Base-by-base conservation (phyloP, 1,140 invertebrate genomes). In the Dreissena rostriformis region DNA sequence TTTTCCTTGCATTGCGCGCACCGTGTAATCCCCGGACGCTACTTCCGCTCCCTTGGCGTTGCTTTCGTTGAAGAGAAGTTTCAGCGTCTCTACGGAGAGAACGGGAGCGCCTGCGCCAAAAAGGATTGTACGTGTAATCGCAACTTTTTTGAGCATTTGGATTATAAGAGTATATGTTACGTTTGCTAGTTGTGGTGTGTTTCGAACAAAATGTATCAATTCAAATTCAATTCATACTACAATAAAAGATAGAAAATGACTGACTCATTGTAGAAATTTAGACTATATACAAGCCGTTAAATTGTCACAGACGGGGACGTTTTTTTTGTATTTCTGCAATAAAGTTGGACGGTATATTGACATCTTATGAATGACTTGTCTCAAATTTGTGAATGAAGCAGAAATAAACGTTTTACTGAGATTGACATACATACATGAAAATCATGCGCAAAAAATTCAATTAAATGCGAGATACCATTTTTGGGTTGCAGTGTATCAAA, bases 11-110 rank as follows among this genome's bases (percentile, higher is more conserved):
- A 65, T 53, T 0, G 61, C 67, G 15, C 28, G 53, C 7, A 77
- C 29, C 4, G 55, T 61, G 53, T 84, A 77, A 10, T 84, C 82
- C 15, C 73, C 76, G 28, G 11, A 15, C 0, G 53, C 29, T 10
- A 65, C 14, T 24, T 71, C 75, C n/a, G 68, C 75, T 19, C 67
- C 67, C 1, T 51, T 24, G 15, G 52, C 26, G 14, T 75, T 71
- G 17, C 52, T 19, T 55, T 72, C 82, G 17, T 61, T 24, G 28
- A 77, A 72, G 5, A 78, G 22, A 19, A 84, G 61, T 14, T 71
- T 53, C 12, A 72, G 55, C 39, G 82, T 84, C 67, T 84, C 82
- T 22, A 84, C 82, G 10, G 52, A 53, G 11, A 57, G 24, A 22
- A 78, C 29, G 11, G 73, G 66, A 49, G 29, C 8, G 51, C 67